Conservation (phyloP, 92 coral and sea anemone species). For the Epizoanthus rinbou region DNA sequence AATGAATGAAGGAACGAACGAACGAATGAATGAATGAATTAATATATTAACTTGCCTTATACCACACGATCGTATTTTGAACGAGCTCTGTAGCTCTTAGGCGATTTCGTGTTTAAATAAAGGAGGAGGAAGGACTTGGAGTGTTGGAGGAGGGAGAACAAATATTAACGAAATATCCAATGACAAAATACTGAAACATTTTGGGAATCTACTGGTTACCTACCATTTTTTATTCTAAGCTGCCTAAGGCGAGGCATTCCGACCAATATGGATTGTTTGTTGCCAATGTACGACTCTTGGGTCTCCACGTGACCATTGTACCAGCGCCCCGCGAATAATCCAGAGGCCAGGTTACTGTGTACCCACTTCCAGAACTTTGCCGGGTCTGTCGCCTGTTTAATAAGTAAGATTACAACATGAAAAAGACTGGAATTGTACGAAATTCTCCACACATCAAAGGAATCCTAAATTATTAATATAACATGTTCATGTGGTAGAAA, state of each 20-base stretch:
- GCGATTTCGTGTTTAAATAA: too few species aligned
- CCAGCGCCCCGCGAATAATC: constrained; percentile 74
- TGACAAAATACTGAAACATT: too few species aligned
- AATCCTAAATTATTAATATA: too few species aligned
- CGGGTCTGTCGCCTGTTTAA: constrained; percentile 57
- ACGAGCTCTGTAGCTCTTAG: too few species aligned
- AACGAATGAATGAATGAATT: background rate
- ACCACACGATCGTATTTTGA: too few species aligned
- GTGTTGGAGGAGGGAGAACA: too few species aligned
- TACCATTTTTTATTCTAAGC: constrained; percentile 72
- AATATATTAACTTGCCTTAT: too few species aligned
- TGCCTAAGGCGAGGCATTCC: constrained; percentile 90
- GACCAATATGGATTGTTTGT: constrained; percentile 68
- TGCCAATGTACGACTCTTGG: constrained; percentile 66
- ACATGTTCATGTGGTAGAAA: too few species aligned
- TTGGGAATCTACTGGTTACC: background rate
- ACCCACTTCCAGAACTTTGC: constrained; percentile 74
- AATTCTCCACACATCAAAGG: too few species aligned
- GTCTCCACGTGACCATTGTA: constrained; percentile 60
- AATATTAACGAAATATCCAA: too few species aligned
- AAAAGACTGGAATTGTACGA: background rate
- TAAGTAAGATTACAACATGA: background rate
- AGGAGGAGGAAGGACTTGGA: too few species aligned
- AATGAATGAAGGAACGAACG: background rate
- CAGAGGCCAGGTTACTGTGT: constrained; percentile 47